Evolutionary conservation across 2,888 invertebrate species (phyloP).

Genomic region (Chymomyza caudatula): DNA sequence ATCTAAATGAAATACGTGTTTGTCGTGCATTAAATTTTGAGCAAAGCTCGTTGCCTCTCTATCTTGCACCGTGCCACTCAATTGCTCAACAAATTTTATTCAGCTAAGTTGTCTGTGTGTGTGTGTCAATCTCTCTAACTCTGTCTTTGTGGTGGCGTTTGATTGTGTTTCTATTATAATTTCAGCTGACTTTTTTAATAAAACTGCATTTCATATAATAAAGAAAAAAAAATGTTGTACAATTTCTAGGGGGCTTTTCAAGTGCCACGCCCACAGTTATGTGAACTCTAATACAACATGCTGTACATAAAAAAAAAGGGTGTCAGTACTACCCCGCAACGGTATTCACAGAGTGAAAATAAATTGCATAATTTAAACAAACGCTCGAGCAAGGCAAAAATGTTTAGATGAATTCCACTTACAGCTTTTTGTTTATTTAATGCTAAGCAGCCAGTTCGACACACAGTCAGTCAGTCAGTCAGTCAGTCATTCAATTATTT

Average conservation of each 20-base stretch:
- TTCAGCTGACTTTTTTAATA: neutral
- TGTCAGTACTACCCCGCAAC: neutral
- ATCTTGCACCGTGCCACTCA: no score
- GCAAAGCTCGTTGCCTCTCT: slow-evolving; percentile 57
- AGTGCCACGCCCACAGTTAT: no score
- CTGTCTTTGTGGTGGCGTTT: slow-evolving; percentile 2
- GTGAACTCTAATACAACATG: neutral
- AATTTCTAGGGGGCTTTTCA: no score
- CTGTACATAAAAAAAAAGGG: no score
- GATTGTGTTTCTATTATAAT: no score
- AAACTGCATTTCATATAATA: neutral
- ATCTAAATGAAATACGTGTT: slow-evolving; percentile 54
- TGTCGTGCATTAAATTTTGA: slow-evolving; percentile 59
- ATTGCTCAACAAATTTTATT: slow-evolving; percentile 31
- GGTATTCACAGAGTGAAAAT: neutral
- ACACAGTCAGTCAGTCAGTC: neutral
- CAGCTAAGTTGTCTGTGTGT: no score
- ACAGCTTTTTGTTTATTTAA: neutral
- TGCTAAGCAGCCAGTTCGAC: neutral
- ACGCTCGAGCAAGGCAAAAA: neutral
- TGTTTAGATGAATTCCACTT: neutral
- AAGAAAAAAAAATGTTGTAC: neutral
- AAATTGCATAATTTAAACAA: neutral
- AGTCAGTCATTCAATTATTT: neutral
- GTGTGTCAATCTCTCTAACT: slow-evolving; percentile 9